phyloP scores from a whole-genome alignment of 2,797 vertebrate genomes.

The Enteromius unitaeniatus region DNA sequence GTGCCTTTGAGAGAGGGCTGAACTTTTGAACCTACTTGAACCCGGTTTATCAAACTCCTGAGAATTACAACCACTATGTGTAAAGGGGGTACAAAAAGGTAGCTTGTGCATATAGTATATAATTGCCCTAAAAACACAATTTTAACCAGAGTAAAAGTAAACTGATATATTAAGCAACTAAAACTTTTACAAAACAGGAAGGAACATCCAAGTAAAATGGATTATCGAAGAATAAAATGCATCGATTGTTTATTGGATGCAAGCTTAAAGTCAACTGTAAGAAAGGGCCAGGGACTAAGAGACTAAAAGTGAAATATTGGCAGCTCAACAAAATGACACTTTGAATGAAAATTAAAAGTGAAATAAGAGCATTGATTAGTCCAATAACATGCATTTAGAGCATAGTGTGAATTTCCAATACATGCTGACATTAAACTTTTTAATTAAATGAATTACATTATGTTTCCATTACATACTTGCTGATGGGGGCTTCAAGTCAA shows the following conservation, averaged over 20 bases:
- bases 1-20: constrained; percentile 31
- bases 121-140: constrained; percentile 16
- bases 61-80: constrained; percentile 28
- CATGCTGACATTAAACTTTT: not conserved
- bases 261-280: not conserved
- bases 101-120: not conserved
- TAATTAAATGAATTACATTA: not conserved
- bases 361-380: not conserved
- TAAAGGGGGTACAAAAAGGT: not conserved
- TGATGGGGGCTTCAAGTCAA: not conserved
- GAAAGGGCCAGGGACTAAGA: not conserved
- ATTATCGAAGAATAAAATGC: not conserved
- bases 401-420: not conserved
- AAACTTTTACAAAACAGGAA: not conserved
- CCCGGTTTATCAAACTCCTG: constrained; percentile 32
- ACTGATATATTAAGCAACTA: not conserved
- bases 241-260: not conserved
- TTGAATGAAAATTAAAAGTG: not conserved
- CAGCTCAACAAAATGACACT: not conserved
- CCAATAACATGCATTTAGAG: not conserved
- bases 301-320: not conserved
- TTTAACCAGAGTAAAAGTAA: not conserved
- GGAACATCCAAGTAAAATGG: not conserved
- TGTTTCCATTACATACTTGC: not conserved
- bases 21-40: constrained; percentile 37